phyloP scores from a whole-genome alignment of 2,113 vertebrate species.

The Entomyzon cyanotis region DNA sequence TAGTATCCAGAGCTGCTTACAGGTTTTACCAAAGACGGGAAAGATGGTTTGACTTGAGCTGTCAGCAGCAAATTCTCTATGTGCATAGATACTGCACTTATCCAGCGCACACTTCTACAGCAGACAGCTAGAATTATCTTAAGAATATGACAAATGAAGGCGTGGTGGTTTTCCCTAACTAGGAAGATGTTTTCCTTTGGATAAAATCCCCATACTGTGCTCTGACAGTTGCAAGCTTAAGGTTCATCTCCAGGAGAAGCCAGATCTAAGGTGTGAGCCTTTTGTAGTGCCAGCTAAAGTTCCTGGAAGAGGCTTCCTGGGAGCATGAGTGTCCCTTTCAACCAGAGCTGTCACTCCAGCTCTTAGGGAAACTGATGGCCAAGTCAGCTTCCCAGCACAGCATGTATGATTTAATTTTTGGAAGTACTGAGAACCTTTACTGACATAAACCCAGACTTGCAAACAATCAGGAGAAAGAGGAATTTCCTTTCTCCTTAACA shows the following conservation, averaged over 20 bases:
- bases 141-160: conserved; percentile 25
- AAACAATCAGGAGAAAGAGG: not conserved
- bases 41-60: conserved; percentile 1
- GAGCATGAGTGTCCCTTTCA: not conserved
- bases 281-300: not conserved
- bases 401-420: not conserved
- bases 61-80: conserved; percentile 4
- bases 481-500: conserved; percentile 25
- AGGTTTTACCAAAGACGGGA: not conserved
- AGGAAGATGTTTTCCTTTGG: conserved; percentile 15
- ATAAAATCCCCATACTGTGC: not conserved
- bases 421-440: not conserved
- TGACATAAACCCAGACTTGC: not conserved
- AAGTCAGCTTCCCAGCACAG: not conserved
- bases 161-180: not conserved
- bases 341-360: not conserved
- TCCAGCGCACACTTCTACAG: not conserved
- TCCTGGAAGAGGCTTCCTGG: not conserved
- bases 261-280: not conserved
- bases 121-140: conserved; percentile 11
- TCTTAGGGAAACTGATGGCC: not conserved
- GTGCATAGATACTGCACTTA: not conserved
- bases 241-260: not conserved
- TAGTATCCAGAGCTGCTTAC: not conserved
- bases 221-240: not conserved